Conservation (phyloP, 2,797 vertebrate species). For the Discoglossus pictus region DNA sequence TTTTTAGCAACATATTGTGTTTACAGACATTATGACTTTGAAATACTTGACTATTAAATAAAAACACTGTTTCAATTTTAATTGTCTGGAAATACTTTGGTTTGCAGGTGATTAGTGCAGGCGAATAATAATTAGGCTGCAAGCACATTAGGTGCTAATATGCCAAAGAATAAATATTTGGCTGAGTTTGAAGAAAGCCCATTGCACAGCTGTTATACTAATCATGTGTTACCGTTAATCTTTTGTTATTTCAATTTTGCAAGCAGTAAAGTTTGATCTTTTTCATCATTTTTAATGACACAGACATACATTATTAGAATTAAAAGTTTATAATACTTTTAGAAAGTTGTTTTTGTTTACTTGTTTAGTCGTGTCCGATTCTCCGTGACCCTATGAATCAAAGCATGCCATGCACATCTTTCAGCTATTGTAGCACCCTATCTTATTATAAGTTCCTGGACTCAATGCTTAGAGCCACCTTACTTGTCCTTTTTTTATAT, state of each 20-base stretch:
- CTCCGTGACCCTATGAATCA: too few relatives aligned
- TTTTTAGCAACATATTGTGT: background rate
- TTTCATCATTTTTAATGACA: too few relatives aligned
- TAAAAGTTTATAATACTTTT: too few relatives aligned
- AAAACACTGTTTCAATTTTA: background rate
- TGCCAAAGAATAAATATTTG: slow-evolving; percentile 46
- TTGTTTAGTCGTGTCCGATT: too few relatives aligned
- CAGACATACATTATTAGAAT: too few relatives aligned
- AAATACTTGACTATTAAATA: background rate
- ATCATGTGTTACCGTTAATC: slow-evolving; percentile 31
- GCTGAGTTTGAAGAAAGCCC: slow-evolving; percentile 19
- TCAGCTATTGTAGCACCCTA: too few relatives aligned
- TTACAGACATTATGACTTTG: background rate
- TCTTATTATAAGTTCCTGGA: too few relatives aligned
- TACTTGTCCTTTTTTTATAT: too few relatives aligned
- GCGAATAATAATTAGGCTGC: slow-evolving; percentile 4
- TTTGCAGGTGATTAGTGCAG: background rate
- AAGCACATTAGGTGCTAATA: slow-evolving; percentile 34
- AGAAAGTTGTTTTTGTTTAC: too few relatives aligned
- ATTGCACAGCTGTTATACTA: slow-evolving; percentile 21
- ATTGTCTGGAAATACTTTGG: background rate
- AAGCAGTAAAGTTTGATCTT: too few relatives aligned
- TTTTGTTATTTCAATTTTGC: background rate
- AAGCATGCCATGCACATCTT: too few relatives aligned
- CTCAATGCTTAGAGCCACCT: too few relatives aligned